Conservation (phyloP, 2,797 vertebrate genomes). For the Avahi laniger region DNA sequence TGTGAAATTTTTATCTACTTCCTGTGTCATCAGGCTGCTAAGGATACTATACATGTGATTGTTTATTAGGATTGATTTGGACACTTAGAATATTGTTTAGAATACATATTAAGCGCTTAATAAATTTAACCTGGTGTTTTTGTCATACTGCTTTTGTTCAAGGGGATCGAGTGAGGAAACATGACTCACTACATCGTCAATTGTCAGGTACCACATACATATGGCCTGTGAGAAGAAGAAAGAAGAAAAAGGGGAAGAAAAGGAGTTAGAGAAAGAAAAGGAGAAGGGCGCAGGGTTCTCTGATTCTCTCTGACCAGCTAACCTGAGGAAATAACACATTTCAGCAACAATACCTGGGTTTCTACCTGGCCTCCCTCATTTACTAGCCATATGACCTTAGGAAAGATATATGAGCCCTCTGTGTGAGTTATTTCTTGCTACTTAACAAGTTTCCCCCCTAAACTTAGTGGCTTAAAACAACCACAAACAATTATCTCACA, state of each 20-base stretch:
- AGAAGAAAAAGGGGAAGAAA: not conserved
- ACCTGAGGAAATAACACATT: not conserved
- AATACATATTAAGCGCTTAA: not conserved
- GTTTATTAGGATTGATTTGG: not conserved
- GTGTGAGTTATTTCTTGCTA: not conserved
- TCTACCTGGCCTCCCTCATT: not conserved
- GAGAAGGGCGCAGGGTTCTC: not conserved
- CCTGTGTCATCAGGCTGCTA: not conserved
- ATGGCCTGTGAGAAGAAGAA: not conserved
- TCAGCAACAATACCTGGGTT: not conserved
- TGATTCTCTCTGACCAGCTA: not conserved
- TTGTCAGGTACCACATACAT: not conserved
- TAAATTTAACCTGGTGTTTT: slow-evolving; percentile 7
- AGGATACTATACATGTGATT: not conserved
- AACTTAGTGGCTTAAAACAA: not conserved
- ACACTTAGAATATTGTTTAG: not conserved
- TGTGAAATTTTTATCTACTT: not conserved
- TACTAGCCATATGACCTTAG: not conserved
- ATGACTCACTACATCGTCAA: not conserved
- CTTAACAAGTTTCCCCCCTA: not conserved
- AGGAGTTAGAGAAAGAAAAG: not conserved
- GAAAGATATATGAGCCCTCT: not conserved
- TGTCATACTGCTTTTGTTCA: not conserved
- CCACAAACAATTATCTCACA: not conserved
- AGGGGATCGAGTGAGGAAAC: not conserved